Base-by-base conservation (phyloP, 2,113 vertebrate species). In the Tachysurus fulvidraco region DNA sequence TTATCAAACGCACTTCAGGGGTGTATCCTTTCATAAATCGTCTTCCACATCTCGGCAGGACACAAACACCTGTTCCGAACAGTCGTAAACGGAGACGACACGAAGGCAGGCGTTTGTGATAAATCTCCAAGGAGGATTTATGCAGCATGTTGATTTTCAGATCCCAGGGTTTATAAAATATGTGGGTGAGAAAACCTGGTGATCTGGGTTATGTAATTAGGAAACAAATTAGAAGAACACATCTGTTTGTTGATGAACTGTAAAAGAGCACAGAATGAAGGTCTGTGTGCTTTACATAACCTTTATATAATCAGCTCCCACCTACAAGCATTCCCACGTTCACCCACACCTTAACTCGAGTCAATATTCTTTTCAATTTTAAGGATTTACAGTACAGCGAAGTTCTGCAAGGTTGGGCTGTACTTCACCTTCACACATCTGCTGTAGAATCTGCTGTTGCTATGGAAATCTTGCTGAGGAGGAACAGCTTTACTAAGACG, bases 361-460 rank as follows among this genome's bases (percentile, higher is more conserved):
- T 88, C 90, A 84, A 90, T 90, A 89, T 91, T 87, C 90, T 89
- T 87, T 81, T 91, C 85, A 88, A 90, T 94, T 94, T 94, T 89
- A 91, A 88, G 93, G 94, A 95, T 94, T 91, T 89, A 83, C 65
- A 73, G 88, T 36, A 83, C 65, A 73, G 88, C 2, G 36, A 36
- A 2, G 36, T 36, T 85, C 76, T 5, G 83, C 81, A 4, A 86
- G 85, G 71, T 7, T 83, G 84, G 21, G 54, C 17, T 36, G 91
- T 85, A 92, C 88, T 92, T 91, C 91, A 91, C 88, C 14, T 30
- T 11, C 0, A 11, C 92, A 90, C 91, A 89, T 90, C 87, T 88
- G 90, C 87, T 85, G 91, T 90, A 91, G 91, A 89, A 91, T 59
- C 85, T 89, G 92, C 92, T 88, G 94, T 95, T 95, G 93, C 94